Conservation (phyloP, 2,797 vertebrate genomes). For the Pseudochromis fuscus region DNA sequence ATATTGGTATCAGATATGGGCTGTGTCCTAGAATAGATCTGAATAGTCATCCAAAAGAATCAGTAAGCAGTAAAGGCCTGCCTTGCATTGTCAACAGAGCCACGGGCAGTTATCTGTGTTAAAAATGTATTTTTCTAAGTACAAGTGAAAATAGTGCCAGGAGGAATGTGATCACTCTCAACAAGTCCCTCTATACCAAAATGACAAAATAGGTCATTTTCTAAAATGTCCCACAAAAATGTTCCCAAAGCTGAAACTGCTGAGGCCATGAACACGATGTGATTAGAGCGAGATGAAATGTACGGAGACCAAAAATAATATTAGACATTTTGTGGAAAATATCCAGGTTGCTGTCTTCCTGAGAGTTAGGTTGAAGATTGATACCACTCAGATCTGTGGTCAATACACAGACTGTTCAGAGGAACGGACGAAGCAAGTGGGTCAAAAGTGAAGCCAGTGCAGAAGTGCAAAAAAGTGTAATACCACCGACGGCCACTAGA, state of each 20-base stretch:
- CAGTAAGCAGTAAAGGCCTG: slow-evolving; percentile 23
- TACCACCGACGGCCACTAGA: too few species aligned
- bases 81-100: slow-evolving; percentile 15
- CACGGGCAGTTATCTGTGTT: slow-evolving; percentile 4
- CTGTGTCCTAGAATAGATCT: slow-evolving; percentile 63
- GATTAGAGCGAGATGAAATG: neutral
- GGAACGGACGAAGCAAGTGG: too few species aligned
- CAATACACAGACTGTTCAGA: too few species aligned
- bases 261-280: too few species aligned
- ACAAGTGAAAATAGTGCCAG: slow-evolving; percentile 20
- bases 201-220: slow-evolving; percentile 1
- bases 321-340: neutral
- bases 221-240: slow-evolving; percentile 5
- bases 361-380: too few species aligned
- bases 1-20: slow-evolving; percentile 59
- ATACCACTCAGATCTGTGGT: too few species aligned
- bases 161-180: slow-evolving; percentile 10
- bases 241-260: neutral
- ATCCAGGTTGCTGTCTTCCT: neutral
- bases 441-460: too few species aligned
- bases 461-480: too few species aligned
- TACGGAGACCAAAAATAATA: too few species aligned
- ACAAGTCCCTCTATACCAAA: slow-evolving; percentile 5
- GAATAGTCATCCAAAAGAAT: slow-evolving; percentile 57
- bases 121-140: slow-evolving; percentile 8